Evolutionary conservation across 2,113 vertebrate species (phyloP).

Genomic region (Podilymbus podiceps): DNA sequence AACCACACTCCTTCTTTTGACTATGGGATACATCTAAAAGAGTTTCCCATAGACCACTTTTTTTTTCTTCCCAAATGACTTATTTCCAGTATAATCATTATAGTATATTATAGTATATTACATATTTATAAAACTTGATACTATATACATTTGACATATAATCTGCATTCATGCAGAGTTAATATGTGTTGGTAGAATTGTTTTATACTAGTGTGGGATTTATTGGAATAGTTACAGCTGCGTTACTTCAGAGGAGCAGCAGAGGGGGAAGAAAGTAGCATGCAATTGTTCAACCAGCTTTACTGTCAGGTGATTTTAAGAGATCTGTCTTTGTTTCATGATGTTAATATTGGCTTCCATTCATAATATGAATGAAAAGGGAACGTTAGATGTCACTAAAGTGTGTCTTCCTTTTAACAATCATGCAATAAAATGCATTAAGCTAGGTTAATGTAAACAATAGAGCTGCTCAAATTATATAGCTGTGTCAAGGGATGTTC

Average conservation of each 20-base stretch:
- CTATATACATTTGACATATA: constrained; percentile 15
- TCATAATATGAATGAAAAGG: not conserved
- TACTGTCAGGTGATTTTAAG: not conserved
- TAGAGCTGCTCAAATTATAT: not conserved
- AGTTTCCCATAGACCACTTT: not conserved
- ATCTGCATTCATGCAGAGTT: not conserved
- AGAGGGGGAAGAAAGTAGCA: not conserved
- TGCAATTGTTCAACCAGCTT: not conserved
- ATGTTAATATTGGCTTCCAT: not conserved
- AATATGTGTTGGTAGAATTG: not conserved
- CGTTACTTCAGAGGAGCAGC: not conserved
- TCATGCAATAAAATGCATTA: not conserved
- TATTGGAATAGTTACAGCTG: not conserved
- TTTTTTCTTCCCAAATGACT: not conserved
- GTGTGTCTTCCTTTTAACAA: not conserved
- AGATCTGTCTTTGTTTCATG: not conserved
- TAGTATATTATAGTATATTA: not conserved
- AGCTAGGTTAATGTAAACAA: not conserved
- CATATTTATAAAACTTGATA: constrained; percentile 19
- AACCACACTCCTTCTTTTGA: not conserved
- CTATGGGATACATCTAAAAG: not conserved
- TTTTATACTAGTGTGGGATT: not conserved
- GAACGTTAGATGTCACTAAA: not conserved
- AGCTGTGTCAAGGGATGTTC: not conserved
- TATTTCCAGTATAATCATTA: constrained; percentile 25